Evolutionary conservation across 2,888 invertebrate species (phyloP), one percentile per base, ranked within the genome.

Genomic region (Parthenolecanium corni): DNA sequence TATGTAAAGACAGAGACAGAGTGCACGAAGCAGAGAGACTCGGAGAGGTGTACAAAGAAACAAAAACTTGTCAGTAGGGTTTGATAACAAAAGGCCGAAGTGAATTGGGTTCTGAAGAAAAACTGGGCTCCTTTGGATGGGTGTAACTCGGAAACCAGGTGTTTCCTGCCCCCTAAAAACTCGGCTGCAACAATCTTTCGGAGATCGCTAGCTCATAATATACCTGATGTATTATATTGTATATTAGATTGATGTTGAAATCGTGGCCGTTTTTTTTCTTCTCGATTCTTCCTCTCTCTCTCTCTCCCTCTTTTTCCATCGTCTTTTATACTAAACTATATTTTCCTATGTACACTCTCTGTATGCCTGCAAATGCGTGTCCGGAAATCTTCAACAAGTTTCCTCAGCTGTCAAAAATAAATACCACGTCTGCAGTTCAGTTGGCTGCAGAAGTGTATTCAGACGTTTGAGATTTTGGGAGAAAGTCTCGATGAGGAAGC

Each of bases 61-160:
- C 49, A 49, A 49, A 49, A 49, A 49, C 49, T 49, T 49, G 49
- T 49, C 49, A 49, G 49, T 49, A 21, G 49, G 49, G 49, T 49
- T 49, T 49, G 49, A 49, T 49, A 49, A 49, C 49, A 54, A 56
- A 56, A 56, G 56, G 9, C 56, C 40, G 54, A 56, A 44, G 25
- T 44, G 56, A 44, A 23, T 23, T 44, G 44, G 25, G 25, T 44
- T 40, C 25, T 23, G 42, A 24, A 44, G 56, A 56, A 44, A 56
- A 44, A 56, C 44, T 56, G 24, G 44, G 44, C 24, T 42, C 25
- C 44, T 44, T 14, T n/a, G 36, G 44, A 44, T 44, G 56, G 44
- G 56, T 56, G 56, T 44, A 56, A 44, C 56, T 44, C 42, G 42
- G 44, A n/a, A 24, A 44, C 56, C 56, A 56, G 56, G 56, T 56